Conservation (phyloP, 2,113 vertebrate species). For the Heliornis fulica region DNA sequence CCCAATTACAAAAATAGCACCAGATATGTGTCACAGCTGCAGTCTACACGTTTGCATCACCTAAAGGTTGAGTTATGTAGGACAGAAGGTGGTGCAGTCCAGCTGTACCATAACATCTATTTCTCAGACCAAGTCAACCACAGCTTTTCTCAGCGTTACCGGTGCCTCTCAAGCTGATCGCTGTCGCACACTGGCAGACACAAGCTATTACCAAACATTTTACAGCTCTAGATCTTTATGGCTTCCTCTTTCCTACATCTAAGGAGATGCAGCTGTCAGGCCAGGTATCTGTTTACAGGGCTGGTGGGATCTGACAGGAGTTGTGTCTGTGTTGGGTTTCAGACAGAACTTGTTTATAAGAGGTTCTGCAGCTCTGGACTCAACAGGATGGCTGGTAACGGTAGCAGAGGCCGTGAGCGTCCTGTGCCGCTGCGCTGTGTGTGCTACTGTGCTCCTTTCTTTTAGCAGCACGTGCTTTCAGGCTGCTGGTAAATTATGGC, state of each 20-base stretch:
- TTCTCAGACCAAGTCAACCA: neutral
- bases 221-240: neutral
- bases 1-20: constrained; percentile 24
- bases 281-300: neutral
- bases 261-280: neutral
- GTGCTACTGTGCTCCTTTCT: neutral
- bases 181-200: neutral
- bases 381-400: neutral
- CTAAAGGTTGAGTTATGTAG: neutral
- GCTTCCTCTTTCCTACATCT: neutral
- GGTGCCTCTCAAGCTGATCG: neutral
- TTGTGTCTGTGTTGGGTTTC: neutral
- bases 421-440: neutral
- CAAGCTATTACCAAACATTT: neutral
- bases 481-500: neutral
- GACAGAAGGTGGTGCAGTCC: neutral
- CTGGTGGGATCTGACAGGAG: neutral
- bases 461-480: neutral
- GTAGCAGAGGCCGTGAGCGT: neutral
- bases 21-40: neutral
- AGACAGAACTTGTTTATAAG: neutral
- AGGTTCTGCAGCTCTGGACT: neutral
- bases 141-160: constrained; percentile 45
- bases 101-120: neutral
- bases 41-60: neutral